Evolutionary conservation across 2,113 vertebrate species (phyloP).

Genomic region (Cololabis saira): DNA sequence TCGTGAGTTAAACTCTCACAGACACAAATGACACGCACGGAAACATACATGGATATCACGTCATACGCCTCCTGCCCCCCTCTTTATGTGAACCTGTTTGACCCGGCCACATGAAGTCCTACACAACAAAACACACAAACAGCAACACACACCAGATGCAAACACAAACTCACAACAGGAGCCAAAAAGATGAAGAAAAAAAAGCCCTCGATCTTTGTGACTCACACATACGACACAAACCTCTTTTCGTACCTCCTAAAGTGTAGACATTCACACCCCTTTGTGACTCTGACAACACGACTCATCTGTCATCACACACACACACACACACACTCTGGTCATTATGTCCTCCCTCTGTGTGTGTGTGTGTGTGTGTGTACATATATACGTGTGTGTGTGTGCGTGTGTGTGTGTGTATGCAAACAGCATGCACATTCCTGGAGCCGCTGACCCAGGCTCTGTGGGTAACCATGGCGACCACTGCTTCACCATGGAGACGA

Average conservation of each 20-base stretch:
- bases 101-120: conserved; percentile 36
- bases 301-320: conserved; percentile 63
- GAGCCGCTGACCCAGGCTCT: conserved; percentile 77
- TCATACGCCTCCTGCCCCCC: conserved; percentile 32
- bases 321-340: conserved; percentile 36
- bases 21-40: conserved; percentile 7
- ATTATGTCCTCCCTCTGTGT: no score
- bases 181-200: conserved; percentile 32
- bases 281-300: conserved; percentile 64
- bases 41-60: conserved; percentile 41
- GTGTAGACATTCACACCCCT: conserved; percentile 65
- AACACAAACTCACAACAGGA: conserved; percentile 36
- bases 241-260: conserved; percentile 57
- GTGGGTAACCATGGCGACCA: conserved; percentile 78
- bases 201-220: conserved; percentile 32
- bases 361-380: conserved; percentile 24
- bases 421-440: conserved; percentile 75
- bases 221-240: conserved; percentile 49
- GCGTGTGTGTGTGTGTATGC: conserved; percentile 31
- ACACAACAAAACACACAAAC: conserved; percentile 36
- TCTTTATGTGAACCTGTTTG: conserved; percentile 57
- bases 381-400: conserved; percentile 9
- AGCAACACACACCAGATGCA: conserved; percentile 34
- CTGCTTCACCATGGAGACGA: conserved; percentile 79
- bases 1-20: conserved; percentile 20